Evolutionary conservation across 2,888 invertebrate genomes (phyloP).

Genomic region (Scaeva pyrastri): DNA sequence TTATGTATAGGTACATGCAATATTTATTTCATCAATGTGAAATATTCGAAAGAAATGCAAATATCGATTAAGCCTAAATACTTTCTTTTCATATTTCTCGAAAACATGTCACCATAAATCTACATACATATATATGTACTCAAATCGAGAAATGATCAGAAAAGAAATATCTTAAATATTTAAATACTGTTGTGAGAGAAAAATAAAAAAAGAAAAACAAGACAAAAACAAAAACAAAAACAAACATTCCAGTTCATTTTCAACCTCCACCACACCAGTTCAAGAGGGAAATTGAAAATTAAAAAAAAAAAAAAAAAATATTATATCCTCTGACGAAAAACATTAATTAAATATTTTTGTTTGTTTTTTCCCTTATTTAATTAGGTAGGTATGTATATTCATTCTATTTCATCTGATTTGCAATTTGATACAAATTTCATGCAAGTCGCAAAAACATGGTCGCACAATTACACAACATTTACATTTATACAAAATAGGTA

Average conservation of each 20-base stretch:
- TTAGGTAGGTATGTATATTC: conserved; percentile 15
- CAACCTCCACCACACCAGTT: conserved; percentile 1
- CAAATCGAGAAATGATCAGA: neutral
- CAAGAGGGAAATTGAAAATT: conserved; percentile 7
- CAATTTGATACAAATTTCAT: conserved; percentile 30
- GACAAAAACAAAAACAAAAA: neutral
- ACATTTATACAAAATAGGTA: neutral
- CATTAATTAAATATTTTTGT: conserved; percentile 8
- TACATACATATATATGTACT: neutral
- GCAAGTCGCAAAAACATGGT: conserved; percentile 30
- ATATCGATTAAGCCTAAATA: neutral
- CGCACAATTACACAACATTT: conserved; percentile 19
- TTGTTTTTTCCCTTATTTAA: no score
- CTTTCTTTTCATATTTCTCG: neutral
- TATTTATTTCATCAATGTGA: neutral
- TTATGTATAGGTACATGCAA: no score
- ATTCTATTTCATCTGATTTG: conserved; percentile 22
- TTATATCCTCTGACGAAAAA: conserved; percentile 2
- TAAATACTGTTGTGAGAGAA: neutral
- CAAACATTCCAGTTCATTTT: conserved; percentile 12
- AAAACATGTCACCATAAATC: conserved; percentile 15
- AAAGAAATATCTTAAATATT: neutral
- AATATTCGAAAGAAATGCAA: neutral
- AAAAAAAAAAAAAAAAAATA: conserved; percentile 4
- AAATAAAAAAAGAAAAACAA: no score